Evolutionary conservation across 2,797 vertebrate species (phyloP).

Genomic region (Danio tinwini): DNA sequence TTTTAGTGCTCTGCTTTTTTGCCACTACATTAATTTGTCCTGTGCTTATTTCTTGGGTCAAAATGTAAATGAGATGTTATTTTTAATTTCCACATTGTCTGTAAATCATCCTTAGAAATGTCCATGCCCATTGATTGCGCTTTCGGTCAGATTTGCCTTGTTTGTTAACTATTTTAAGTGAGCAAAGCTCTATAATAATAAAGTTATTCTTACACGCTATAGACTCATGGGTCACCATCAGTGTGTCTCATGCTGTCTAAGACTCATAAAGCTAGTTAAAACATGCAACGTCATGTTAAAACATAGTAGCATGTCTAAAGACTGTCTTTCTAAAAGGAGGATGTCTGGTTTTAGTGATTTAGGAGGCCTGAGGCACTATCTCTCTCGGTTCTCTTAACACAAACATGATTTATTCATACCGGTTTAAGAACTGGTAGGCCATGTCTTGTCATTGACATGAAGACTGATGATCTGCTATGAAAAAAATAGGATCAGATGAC

Average conservation of each 20-base stretch:
- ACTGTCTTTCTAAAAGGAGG: not conserved
- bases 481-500: not conserved
- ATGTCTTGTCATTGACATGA: slow-evolving; percentile 37
- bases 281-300: slow-evolving; percentile 43
- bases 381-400: slow-evolving; percentile 20
- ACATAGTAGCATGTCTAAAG: slow-evolving; percentile 25
- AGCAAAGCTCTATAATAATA: too few relatives aligned
- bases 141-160: too few relatives aligned
- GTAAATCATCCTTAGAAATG: too few relatives aligned
- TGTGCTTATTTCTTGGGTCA: too few relatives aligned
- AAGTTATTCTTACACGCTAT: not conserved
- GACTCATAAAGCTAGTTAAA: slow-evolving; percentile 13
- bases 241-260: not conserved
- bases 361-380: slow-evolving; percentile 8
- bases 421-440: slow-evolving; percentile 12
- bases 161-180: too few relatives aligned
- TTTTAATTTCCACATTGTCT: too few relatives aligned
- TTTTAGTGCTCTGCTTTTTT: too few relatives aligned
- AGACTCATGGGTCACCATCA: not conserved
- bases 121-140: too few relatives aligned
- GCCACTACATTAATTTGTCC: too few relatives aligned
- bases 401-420: slow-evolving; percentile 39
- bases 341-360: slow-evolving; percentile 24
- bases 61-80: too few relatives aligned
- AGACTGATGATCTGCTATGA: slow-evolving; percentile 34